phyloP scores from a whole-genome alignment of 2,113 vertebrate species.

The Laticauda laticaudata region DNA sequence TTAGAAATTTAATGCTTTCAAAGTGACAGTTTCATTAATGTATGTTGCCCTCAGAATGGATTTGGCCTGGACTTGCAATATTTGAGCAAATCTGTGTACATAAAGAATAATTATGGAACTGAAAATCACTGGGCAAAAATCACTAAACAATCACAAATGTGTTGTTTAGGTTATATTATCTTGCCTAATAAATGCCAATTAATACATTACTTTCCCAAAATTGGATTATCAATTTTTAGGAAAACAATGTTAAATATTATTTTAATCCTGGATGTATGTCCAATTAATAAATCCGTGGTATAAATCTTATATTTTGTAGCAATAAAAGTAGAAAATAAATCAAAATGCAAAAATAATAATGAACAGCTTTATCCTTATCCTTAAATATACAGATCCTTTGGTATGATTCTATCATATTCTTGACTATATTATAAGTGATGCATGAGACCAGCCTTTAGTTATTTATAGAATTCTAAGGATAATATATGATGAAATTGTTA shows the following conservation, averaged over 20 bases:
- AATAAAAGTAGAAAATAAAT: not conserved
- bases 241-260: not conserved
- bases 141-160: not conserved
- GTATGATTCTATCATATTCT: not conserved
- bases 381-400: not conserved
- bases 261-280: not conserved
- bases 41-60: not conserved
- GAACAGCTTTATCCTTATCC: not conserved
- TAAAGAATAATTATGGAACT: not conserved
- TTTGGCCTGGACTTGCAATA: not conserved
- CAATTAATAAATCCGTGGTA: not conserved
- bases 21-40: not conserved
- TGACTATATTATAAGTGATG: not conserved
- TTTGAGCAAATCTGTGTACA: not conserved
- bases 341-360: not conserved
- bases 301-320: not conserved
- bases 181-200: not conserved
- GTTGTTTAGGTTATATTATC: not conserved
- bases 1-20: not conserved
- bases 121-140: not conserved
- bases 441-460: not conserved
- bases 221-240: not conserved
- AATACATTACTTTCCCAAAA: not conserved
- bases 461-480: not conserved
- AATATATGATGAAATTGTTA: not conserved